These are phyloP conservation scores for Lordiphosa clarofinis DNA, from an alignment of 1,140 invertebrate genomes.

Conservation along the genomic window DNA sequence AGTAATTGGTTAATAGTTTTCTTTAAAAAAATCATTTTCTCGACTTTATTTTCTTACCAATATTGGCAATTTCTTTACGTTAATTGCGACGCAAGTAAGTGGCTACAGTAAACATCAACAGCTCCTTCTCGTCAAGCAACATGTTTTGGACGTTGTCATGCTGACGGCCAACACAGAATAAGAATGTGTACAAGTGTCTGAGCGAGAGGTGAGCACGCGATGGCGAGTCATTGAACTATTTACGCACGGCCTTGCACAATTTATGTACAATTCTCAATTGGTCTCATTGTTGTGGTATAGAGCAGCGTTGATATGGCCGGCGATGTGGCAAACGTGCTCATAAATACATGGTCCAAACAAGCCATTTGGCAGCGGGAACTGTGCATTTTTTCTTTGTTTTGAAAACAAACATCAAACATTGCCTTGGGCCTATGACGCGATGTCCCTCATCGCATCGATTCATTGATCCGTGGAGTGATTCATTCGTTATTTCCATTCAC, in stretches of 20 bases:
- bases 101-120: slow-evolving; percentile 6
- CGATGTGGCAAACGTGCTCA: slow-evolving; percentile 3
- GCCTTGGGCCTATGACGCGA: slow-evolving; percentile 31
- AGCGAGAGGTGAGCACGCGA: slow-evolving; percentile 28
- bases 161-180: slow-evolving; percentile 40
- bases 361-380: slow-evolving; percentile 6
- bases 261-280: slow-evolving; percentile 48
- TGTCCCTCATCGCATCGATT: slow-evolving; percentile 31
- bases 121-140: slow-evolving; percentile 22
- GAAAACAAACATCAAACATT: slow-evolving; percentile 44
- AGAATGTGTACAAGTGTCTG: slow-evolving; percentile 1
- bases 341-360: slow-evolving; percentile 3
- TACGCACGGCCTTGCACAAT: slow-evolving; percentile 65
- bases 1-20: too few species aligned
- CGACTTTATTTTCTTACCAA: neutral
- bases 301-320: slow-evolving; percentile 10
- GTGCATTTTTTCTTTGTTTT: slow-evolving; percentile 55
- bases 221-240: slow-evolving; percentile 69
- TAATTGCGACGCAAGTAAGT: slow-evolving; percentile 48
- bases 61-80: slow-evolving; percentile 3
- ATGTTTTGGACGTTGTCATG: slow-evolving; percentile 28
- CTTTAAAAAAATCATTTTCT: too few species aligned
- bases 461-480: slow-evolving; percentile 31
- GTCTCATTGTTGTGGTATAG: slow-evolving; percentile 11
- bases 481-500: slow-evolving; percentile 25